Evolutionary conservation across 1,140 invertebrate species (phyloP).

Genomic region (Apis florea): DNA sequence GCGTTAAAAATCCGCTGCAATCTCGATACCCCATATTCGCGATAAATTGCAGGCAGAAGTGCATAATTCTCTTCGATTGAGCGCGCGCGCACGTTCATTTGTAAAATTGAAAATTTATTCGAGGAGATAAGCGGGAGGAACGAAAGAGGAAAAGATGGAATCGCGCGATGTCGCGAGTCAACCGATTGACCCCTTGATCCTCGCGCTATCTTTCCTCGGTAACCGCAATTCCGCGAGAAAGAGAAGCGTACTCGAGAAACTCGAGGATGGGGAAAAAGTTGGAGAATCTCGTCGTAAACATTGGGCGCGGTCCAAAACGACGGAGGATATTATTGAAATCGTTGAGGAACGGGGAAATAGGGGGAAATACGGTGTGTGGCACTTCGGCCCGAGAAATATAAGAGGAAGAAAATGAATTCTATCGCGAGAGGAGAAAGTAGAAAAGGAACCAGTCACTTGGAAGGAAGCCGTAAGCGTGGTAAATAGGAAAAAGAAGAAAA

Average conservation of each 20-base stretch:
- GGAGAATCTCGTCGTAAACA: neutral
- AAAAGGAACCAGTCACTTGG: neutral
- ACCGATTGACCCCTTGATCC: conserved; percentile 20
- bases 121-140: neutral
- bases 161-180: conserved; percentile 19
- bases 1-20: too few species aligned
- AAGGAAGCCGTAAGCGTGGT: neutral
- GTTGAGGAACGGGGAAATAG: neutral
- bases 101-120: neutral
- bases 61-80: neutral
- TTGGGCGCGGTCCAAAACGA: too few species aligned
- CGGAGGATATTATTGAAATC: neutral
- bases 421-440: conserved; percentile 22
- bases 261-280: neutral
- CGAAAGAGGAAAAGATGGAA: conserved; percentile 1
- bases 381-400: neutral
- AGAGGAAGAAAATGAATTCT: neutral
- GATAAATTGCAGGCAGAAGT: neutral
- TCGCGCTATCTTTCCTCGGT: neutral
- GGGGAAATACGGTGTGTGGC: neutral
- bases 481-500: too few species aligned
- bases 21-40: too few species aligned
- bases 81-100: neutral
- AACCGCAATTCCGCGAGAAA: conserved; percentile 9
- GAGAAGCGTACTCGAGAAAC: neutral